phyloP scores from a whole-genome alignment of 1,140 invertebrate species.

The Antheraea pernyi region DNA sequence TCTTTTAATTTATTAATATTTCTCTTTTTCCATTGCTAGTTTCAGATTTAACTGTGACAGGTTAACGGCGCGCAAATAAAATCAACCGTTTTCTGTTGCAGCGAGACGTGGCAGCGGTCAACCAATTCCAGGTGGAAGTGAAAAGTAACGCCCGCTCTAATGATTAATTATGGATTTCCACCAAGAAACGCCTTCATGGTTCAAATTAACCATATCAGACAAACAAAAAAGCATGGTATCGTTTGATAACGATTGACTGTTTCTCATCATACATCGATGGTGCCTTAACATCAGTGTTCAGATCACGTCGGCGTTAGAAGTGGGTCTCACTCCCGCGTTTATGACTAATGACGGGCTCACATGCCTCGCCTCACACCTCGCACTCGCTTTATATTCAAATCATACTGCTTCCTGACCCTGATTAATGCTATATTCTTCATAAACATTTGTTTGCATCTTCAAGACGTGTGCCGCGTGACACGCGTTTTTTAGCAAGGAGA shows the following conservation, averaged over 20 bases:
- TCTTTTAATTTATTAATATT: too few relatives aligned
- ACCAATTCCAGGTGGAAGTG: too few relatives aligned
- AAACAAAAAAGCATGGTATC: neutral
- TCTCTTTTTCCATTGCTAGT: too few relatives aligned
- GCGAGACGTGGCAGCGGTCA: too few relatives aligned
- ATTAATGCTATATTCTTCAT: conserved; percentile 71
- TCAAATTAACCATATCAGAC: neutral
- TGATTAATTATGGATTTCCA: too few relatives aligned
- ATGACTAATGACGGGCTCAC: conserved; percentile 71
- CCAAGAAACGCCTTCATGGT: too few relatives aligned
- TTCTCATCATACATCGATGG: neutral
- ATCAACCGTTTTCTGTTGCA: too few relatives aligned
- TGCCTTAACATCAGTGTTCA: conserved; percentile 28
- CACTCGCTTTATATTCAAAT: conserved; percentile 69
- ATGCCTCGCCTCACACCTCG: conserved; percentile 50
- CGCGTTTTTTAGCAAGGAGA: neutral
- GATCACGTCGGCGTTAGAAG: conserved; percentile 46
- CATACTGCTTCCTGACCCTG: conserved; percentile 63
- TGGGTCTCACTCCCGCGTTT: conserved; percentile 36
- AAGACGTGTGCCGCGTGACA: conserved; percentile 30
- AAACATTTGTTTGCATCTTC: conserved; percentile 47
- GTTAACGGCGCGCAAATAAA: too few relatives aligned
- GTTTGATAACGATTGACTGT: neutral
- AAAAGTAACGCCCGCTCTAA: too few relatives aligned
- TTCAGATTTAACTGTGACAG: too few relatives aligned